These are phyloP conservation scores for Scolanthus callimorphus DNA, from an alignment of 92 coral and sea anemone genomes.

Conservation along the genomic window DNA sequence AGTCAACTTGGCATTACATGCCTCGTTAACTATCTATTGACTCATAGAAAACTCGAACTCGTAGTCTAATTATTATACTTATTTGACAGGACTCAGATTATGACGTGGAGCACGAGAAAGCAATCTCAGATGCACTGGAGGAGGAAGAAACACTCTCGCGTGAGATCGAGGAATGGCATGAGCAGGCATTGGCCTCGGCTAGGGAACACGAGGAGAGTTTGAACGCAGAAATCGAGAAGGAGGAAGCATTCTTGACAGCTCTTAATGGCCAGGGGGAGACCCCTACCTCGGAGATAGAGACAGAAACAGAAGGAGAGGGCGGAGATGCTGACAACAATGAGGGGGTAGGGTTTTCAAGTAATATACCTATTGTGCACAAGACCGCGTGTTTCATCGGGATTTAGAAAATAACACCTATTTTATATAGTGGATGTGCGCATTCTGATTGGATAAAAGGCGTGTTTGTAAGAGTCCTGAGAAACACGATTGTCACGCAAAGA, in stretches of 20 bases:
- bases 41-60: no score
- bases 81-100: conserved; percentile 59
- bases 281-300: conserved; percentile 58
- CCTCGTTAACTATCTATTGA: no score
- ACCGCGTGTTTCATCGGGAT: no score
- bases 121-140: conserved; percentile 84
- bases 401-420: no score
- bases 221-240: conserved; percentile 79
- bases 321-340: conserved; percentile 18
- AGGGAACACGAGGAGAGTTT: conserved; percentile 89
- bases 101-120: conserved; percentile 91
- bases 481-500: no score
- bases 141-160: conserved; percentile 80
- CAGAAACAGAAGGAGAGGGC: conserved; percentile 53
- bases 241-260: conserved; percentile 88
- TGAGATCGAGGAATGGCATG: conserved; percentile 80
- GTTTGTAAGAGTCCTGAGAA: no score
- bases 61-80: no score
- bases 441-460: no score
- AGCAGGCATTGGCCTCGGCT: conserved; percentile 90
- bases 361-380: no score
- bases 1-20: no score
- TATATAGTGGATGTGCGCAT: no score
- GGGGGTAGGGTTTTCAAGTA: no score
- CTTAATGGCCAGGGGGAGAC: conserved; percentile 64